Percentiles rank a stretch among this genome's conserved stretches.
Evolutionary conservation across 2,888 invertebrate species (phyloP).

Genomic region (Epinotia demarniana): DNA sequence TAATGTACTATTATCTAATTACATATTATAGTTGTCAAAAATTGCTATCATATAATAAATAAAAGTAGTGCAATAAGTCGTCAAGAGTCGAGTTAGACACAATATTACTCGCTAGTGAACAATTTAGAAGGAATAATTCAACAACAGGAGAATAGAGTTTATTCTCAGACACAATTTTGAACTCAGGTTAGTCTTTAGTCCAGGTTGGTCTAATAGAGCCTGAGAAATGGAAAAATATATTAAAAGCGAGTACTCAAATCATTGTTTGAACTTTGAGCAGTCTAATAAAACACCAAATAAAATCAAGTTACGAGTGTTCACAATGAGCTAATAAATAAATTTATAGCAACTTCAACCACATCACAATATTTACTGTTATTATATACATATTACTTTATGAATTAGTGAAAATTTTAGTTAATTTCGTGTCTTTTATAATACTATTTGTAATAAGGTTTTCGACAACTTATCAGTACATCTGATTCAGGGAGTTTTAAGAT

Average conservation of each 20-base stretch:
- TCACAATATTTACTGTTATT: conserved; percentile 15
- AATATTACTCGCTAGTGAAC: neutral
- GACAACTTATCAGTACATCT: conserved; percentile 11
- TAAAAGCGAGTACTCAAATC: no score
- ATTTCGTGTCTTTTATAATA: conserved; percentile 43
- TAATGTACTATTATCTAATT: no score
- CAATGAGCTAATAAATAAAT: conserved; percentile 2
- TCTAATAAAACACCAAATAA: no score
- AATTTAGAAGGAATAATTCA: neutral
- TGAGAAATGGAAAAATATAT: no score
- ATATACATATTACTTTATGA: conserved; percentile 17
- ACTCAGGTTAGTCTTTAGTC: no score
- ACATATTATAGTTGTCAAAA: conserved; percentile 31
- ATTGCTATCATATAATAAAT: conserved; percentile 36
- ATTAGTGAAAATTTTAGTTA: conserved; percentile 31
- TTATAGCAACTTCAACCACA: conserved; percentile 26
- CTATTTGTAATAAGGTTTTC: conserved; percentile 25
- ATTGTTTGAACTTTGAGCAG: no score
- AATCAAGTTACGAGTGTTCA: neutral
- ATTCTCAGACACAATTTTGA: no score
- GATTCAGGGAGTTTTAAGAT: conserved; percentile 12
- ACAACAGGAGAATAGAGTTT: no score
- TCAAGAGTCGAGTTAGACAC: conserved; percentile 15
- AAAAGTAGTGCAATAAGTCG: conserved; percentile 20
- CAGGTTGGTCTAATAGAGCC: no score